Evolutionary conservation across 2,888 invertebrate species (phyloP).

Genomic region (Drosophila kuntzei): DNA sequence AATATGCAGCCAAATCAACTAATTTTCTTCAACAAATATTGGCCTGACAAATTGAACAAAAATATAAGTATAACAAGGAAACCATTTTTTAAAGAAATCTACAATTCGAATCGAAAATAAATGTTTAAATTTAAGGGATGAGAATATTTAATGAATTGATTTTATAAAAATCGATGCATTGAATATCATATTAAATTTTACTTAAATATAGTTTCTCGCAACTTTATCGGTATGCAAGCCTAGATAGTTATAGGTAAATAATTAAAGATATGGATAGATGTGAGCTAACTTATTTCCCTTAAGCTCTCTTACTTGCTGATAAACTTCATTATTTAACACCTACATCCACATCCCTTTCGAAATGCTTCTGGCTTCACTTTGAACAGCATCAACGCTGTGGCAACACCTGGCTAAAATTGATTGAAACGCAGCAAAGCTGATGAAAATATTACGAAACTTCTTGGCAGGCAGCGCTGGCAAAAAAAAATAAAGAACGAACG

Average conservation of each 20-base stretch:
- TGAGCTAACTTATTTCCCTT: neutral
- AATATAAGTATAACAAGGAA: too few species aligned
- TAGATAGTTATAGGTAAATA: neutral
- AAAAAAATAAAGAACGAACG: conserved; percentile 2
- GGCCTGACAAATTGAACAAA: too few species aligned
- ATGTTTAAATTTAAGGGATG: neutral
- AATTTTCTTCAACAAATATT: too few species aligned
- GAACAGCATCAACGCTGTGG: conserved; percentile 47
- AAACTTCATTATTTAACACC: conserved; percentile 15
- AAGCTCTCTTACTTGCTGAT: neutral
- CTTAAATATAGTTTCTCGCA: too few species aligned
- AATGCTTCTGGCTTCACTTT: conserved; percentile 20
- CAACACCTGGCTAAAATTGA: conserved; percentile 61
- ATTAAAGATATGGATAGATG: neutral
- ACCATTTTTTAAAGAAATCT: too few species aligned
- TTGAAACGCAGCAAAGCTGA: conserved; percentile 61
- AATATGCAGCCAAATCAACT: too few species aligned
- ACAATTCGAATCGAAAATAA: too few species aligned
- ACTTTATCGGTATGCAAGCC: too few species aligned
- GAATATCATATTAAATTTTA: too few species aligned
- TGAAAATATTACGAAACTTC: conserved; percentile 67
- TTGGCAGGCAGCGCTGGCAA: conserved; percentile 7
- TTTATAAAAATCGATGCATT: too few species aligned
- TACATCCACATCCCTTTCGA: neutral
- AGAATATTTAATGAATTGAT: neutral